Conservation (phyloP, 1,140 invertebrate species). For the Idris sp. region DNA sequence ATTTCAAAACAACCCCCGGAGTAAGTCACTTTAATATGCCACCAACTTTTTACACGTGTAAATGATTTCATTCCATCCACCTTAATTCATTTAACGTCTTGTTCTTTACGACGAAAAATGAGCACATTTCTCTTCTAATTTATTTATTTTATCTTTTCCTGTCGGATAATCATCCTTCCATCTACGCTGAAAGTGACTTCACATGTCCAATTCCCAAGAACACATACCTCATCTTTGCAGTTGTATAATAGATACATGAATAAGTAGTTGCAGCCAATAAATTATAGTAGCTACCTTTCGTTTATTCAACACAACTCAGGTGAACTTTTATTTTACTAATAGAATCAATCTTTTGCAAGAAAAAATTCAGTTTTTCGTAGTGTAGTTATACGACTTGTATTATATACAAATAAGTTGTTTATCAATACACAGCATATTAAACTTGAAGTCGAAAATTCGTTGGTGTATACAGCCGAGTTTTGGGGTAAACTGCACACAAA, state of each 20-base stretch:
- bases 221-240: conserved; percentile 30
- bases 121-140: conserved; percentile 30
- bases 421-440: conserved; percentile 42
- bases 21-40: conserved; percentile 16
- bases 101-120: conserved; percentile 28
- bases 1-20: conserved; percentile 34
- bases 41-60: neutral
- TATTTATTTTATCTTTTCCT: conserved; percentile 39
- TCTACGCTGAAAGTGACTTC: conserved; percentile 30
- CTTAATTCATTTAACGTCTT: conserved; percentile 33
- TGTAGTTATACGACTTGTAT: too few relatives aligned
- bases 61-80: conserved; percentile 23
- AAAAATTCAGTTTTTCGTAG: too few relatives aligned
- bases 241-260: too few relatives aligned
- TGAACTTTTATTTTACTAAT: too few relatives aligned
- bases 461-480: conserved; percentile 33
- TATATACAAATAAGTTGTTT: conserved; percentile 29
- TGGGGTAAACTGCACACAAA: conserved; percentile 44
- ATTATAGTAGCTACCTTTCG: too few relatives aligned
- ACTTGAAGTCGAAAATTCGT: conserved; percentile 12
- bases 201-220: conserved; percentile 41
- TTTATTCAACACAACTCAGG: too few relatives aligned
- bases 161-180: conserved; percentile 24
- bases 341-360: too few relatives aligned
- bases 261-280: too few relatives aligned